Percentiles rank a stretch among this genome's conserved stretches.
phyloP scores from a whole-genome alignment of 37 sponge, comb jelly and placozoan species.

The Lycopodina hypogea region DNA sequence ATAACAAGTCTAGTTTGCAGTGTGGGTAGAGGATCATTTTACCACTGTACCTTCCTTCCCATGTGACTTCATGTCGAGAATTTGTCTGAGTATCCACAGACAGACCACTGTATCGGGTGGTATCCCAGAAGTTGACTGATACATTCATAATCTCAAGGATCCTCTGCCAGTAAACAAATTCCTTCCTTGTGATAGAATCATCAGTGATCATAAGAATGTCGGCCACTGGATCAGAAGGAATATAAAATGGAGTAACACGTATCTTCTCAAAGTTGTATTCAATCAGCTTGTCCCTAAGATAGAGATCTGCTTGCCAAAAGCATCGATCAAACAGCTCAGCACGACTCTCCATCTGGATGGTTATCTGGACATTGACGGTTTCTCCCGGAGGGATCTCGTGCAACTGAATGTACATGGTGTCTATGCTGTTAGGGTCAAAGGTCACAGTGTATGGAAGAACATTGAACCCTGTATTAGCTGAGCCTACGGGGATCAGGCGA shows the following conservation, averaged over 20 bases:
- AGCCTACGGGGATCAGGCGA: slow-evolving; percentile 66
- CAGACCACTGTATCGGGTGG: slow-evolving; percentile 60
- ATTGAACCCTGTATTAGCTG: slow-evolving; percentile 35
- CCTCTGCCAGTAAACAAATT: slow-evolving; percentile 81
- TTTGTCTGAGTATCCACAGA: slow-evolving; percentile 55
- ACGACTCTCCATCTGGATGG: slow-evolving; percentile 68
- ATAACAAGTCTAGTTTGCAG: slow-evolving; percentile 36
- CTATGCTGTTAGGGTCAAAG: slow-evolving; percentile 59
- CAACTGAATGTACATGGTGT: slow-evolving; percentile 71
- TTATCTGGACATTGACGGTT: slow-evolving; percentile 55
- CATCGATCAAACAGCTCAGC: slow-evolving; percentile 82
- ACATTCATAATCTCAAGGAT: slow-evolving; percentile 53
- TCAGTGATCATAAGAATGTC: slow-evolving; percentile 71
- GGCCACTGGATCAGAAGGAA: slow-evolving; percentile 59
- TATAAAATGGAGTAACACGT: slow-evolving; percentile 73
- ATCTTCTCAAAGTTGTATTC: slow-evolving; percentile 71
- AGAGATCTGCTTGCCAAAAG: slow-evolving; percentile 69
- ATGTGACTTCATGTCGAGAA: slow-evolving; percentile 47
- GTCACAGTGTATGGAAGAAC: slow-evolving; percentile 62
- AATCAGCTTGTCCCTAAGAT: slow-evolving; percentile 76
- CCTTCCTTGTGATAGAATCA: slow-evolving; percentile 52
- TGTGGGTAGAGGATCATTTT: slow-evolving; percentile 72
- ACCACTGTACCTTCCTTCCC: slow-evolving; percentile 64
- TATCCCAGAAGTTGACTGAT: slow-evolving; percentile 82
- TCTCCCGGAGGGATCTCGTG: slow-evolving; percentile 56